Base-by-base conservation (phyloP, 1,140 invertebrate genomes). In the Nebria ingens region DNA sequence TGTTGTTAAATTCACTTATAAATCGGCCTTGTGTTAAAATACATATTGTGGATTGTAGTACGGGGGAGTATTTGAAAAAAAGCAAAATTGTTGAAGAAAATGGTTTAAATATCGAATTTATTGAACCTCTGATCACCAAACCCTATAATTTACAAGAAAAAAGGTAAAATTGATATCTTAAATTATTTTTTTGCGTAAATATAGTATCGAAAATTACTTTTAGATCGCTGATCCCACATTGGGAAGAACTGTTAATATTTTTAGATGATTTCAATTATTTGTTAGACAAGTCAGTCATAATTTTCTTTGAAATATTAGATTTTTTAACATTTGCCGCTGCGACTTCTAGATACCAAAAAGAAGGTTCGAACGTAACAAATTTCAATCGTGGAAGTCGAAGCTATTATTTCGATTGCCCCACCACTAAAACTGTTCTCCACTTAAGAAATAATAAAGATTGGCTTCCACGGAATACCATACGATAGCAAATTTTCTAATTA, bases 251-350 rank as follows among this genome's bases (percentile, higher is more conserved):
- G 34, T 20, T 62, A 25, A 50, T 60, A 17, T 57, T 62, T 54
- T 54, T 60, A 19, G 56, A 60, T 20, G 45, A 51, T 11, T 51
- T 60, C 9, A 58, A 56, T 15, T 49, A 60, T 22, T 38, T 57
- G 22, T 17, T 60, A 6, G 21, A 38, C 21, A 25, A 53, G 20
- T 13, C 20, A 19, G 25, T 51, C 11, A 50, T 60, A 6, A 60
- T 63, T 55, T 54, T 63, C 42, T 63, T 63, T 57, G 60, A 63
- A 55, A 60, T 63, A 9, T 49, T 62, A 15, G 58, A 60, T 52
- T 25, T 54, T 40, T 38, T 45, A 12, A 11, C 40, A 45, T 45
- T 11, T 45, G 9, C 40, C 9, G 17, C 6, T 12, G 40, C 40
- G 17, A 45, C 9, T 17, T 9, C 17, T 12, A 45, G 17, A 9